Percentiles rank a stretch among this genome's conserved stretches.
phyloP scores from a whole-genome alignment of 1,140 invertebrate genomes.

The Marisa cornuarietis region DNA sequence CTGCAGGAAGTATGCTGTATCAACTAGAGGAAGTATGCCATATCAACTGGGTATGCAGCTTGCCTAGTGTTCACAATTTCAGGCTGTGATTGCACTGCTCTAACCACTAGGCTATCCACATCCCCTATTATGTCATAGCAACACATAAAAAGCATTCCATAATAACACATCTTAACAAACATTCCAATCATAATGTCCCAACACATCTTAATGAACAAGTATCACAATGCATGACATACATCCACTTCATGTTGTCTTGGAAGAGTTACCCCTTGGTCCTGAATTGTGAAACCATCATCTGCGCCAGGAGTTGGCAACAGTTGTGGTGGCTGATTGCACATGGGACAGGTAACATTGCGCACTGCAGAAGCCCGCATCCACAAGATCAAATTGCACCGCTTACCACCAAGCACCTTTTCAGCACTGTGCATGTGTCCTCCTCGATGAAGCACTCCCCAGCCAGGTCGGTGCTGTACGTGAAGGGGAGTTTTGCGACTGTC shows the following conservation, averaged over 20 bases:
- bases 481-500: constrained; percentile 15
- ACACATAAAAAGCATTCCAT: too few relatives aligned
- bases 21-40: too few relatives aligned
- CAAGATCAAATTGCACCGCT: constrained; percentile 66
- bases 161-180: too few relatives aligned
- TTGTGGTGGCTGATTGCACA: constrained; percentile 62
- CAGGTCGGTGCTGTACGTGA: constrained; percentile 46
- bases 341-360: constrained; percentile 66
- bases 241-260: constrained; percentile 25
- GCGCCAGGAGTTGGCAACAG: constrained; percentile 51
- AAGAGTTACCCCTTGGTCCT: background rate
- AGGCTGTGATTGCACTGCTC: too few relatives aligned
- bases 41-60: too few relatives aligned
- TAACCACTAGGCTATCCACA: too few relatives aligned
- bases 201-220: too few relatives aligned
- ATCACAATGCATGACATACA: constrained; percentile 34
- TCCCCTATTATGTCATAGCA: too few relatives aligned
- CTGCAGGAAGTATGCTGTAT: too few relatives aligned
- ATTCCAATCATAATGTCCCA: too few relatives aligned
- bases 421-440: constrained; percentile 67
- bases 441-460: constrained; percentile 63
- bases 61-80: too few relatives aligned
- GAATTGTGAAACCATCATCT: constrained; percentile 65
- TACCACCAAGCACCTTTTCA: constrained; percentile 59
- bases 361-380: constrained; percentile 67